These are phyloP conservation scores for Caenorhabditis wallacei DNA, from an alignment of 2,888 invertebrate species.

Conservation along the genomic window DNA sequence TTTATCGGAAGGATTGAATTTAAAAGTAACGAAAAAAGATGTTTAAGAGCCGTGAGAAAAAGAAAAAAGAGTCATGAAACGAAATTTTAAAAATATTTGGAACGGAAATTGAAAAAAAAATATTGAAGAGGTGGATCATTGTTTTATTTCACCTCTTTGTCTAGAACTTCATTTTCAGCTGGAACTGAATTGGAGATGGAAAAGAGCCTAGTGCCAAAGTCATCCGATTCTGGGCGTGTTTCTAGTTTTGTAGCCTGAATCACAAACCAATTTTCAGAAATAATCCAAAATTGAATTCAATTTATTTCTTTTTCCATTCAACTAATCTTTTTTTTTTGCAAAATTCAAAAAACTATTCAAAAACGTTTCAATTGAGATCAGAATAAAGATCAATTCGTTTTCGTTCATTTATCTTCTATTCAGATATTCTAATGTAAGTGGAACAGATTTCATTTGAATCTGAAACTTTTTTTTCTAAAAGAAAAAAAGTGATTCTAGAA, in stretches of 20 bases:
- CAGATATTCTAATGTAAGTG: background rate
- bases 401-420: background rate
- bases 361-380: background rate
- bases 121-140: background rate
- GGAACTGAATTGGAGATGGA: too few relatives aligned
- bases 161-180: background rate
- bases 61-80: slow-evolving; percentile 10
- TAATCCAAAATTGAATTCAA: background rate
- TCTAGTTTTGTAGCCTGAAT: background rate
- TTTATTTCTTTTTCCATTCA: too few relatives aligned
- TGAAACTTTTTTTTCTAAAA: background rate
- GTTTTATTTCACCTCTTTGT: background rate
- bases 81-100: background rate
- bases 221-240: background rate
- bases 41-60: slow-evolving; percentile 35
- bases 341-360: background rate
- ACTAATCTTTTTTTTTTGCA: too few relatives aligned
- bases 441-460: background rate
- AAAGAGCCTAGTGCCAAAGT: too few relatives aligned
- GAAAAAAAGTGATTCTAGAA: background rate
- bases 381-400: background rate
- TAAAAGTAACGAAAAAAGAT: background rate
- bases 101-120: slow-evolving; percentile 22
- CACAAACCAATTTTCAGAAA: background rate
- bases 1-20: slow-evolving; percentile 1